phyloP scores from a whole-genome alignment of 2,797 vertebrate species.

The Amniataba percoides region DNA sequence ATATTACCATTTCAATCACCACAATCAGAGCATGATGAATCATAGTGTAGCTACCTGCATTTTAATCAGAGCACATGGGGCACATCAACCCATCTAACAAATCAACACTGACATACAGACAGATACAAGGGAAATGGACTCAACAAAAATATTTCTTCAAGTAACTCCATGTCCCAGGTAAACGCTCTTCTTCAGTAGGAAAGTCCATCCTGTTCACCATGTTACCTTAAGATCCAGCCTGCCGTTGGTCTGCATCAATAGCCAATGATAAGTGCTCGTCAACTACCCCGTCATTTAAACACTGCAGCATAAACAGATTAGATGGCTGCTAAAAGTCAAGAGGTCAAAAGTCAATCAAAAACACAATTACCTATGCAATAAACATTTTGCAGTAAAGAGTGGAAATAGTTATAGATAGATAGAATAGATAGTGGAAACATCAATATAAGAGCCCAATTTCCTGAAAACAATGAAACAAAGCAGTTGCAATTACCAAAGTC shows the following conservation, averaged over 20 bases:
- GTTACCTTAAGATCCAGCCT: background rate
- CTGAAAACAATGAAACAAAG: background rate
- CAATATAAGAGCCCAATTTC: background rate
- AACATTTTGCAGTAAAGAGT: background rate
- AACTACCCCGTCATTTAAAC: background rate
- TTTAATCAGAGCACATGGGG: constrained; percentile 20
- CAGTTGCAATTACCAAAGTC: background rate
- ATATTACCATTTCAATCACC: constrained; percentile 42
- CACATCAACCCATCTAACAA: constrained; percentile 7
- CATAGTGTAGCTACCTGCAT: constrained; percentile 4
- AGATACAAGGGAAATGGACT: background rate
- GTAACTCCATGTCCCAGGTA: background rate
- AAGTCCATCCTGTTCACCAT: background rate
- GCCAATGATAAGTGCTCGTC: background rate
- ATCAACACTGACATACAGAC: background rate
- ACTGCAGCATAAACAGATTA: background rate
- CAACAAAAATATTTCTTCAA: background rate
- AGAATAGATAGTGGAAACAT: background rate
- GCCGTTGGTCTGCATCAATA: background rate
- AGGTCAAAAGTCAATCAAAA: background rate
- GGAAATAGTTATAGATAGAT: too few species aligned
- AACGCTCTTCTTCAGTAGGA: background rate
- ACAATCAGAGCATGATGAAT: constrained; percentile 21
- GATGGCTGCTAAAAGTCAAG: too few species aligned
- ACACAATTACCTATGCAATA: background rate